These are phyloP conservation scores for Ochropleura plecta DNA, from an alignment of 2,888 invertebrate species.

Conservation along the genomic window DNA sequence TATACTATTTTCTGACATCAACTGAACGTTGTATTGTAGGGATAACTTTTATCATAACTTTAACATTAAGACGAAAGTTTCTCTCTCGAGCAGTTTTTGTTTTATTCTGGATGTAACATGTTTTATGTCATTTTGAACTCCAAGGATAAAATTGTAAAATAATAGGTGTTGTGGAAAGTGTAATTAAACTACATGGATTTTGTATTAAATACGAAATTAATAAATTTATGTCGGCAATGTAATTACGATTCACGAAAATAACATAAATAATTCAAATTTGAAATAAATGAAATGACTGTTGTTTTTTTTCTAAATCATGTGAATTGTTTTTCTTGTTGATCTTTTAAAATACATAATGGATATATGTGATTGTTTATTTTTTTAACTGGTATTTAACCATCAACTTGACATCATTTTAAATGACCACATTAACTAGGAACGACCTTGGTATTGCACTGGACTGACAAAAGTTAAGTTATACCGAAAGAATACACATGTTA, in stretches of 20 bases:
- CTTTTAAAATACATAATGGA: background rate
- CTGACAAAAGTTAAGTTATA: background rate
- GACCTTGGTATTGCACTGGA: background rate
- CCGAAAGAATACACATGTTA: background rate
- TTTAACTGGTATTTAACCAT: background rate
- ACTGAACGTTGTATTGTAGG: conserved; percentile 47
- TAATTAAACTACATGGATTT: background rate
- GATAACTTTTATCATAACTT: conserved; percentile 49
- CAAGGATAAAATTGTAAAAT: background rate
- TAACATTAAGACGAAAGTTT: conserved; percentile 34
- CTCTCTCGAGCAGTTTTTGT: conserved; percentile 22
- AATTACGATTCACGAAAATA: background rate
- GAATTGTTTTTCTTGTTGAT: background rate
- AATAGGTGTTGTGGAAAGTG: background rate
- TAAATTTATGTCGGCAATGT: background rate
- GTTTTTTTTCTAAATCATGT: background rate
- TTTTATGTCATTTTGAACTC: background rate
- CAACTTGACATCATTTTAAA: background rate
- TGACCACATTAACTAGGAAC: background rate
- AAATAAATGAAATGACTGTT: background rate
- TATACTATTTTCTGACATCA: conserved; percentile 55
- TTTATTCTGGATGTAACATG: conserved; percentile 31
- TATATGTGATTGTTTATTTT: background rate
- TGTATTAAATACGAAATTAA: background rate
- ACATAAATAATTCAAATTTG: background rate